Evolutionary conservation across 2,888 invertebrate species (phyloP), one percentile per base, ranked within the genome.

Genomic region (Pelosia muscerda): DNA sequence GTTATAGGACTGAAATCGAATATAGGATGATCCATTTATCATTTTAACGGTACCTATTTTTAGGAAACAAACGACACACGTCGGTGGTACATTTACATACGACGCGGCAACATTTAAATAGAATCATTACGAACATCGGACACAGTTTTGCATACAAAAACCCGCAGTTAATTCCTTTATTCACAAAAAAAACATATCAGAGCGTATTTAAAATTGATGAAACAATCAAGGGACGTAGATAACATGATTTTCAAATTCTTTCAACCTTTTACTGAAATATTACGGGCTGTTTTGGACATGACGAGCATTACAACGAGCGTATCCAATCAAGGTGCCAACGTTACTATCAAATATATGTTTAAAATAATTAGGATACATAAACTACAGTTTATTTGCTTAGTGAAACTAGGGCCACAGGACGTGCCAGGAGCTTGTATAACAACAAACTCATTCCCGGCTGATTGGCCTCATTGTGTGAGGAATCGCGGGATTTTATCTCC

Each of bases 401-500:
- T 74, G 73, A 66, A 65, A 75, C 74, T 65, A 68, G 78, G 71
- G 69, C 65, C 69, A 65, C 68, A 78, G 76, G 65, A 75, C 64
- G 68, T 74, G 73, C 72, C 72, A 78, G 69, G 74, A 79, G 68
- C 67, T 74, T 70, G 75, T 79, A 78, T 79, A 82, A 83, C 81
- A 83, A 86, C 89, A 86, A 86, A 85, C 86, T 86, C 84, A 84
- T 84, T 84, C 83, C 81, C 79, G 74, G 58, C 84, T 90, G 91
- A 91, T 91, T 91, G 91, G 83, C 81, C 81, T 86, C 86, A 90
- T 91, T 91, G 91, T 92, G 83, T 77, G 81, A 73, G 77, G 78
- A 83, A 76, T 78, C 83, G 81, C 81, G 79, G 72, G 76, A 76
- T 79, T 78, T 82, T 86, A 83, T 83, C 81, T 76, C 76, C 81